These are phyloP conservation scores for Halichondria panicea DNA, from an alignment of 37 sponge, comb jelly and placozoan species.

Conservation along the genomic window DNA sequence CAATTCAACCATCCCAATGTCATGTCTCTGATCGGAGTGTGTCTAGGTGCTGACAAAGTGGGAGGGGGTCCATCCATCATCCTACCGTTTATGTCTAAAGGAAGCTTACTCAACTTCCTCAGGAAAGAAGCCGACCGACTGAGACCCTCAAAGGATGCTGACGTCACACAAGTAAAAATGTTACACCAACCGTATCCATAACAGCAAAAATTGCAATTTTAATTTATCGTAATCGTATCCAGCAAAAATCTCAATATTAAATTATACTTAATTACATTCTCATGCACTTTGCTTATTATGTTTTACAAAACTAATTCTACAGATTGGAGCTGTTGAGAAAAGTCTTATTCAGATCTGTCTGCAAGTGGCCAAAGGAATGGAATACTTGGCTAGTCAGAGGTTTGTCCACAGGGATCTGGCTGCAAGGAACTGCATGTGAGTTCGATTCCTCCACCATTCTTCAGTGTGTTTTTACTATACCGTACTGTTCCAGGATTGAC, in stretches of 20 bases:
- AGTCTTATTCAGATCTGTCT: slow-evolving; percentile 15
- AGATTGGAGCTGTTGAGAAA: background rate
- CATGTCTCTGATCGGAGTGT: slow-evolving; percentile 41
- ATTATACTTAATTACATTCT: too few relatives aligned
- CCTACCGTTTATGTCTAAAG: slow-evolving; percentile 39
- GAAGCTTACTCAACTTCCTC: slow-evolving; percentile 22
- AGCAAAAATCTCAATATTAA: too few relatives aligned
- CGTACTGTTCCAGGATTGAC: slow-evolving; percentile 4
- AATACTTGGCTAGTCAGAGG: slow-evolving; percentile 7
- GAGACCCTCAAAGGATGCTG: background rate
- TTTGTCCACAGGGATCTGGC: slow-evolving; percentile 49
- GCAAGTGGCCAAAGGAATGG: slow-evolving; percentile 45
- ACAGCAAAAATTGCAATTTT: background rate
- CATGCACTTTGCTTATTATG: too few relatives aligned
- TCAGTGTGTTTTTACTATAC: background rate
- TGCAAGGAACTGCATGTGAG: slow-evolving; percentile 55
- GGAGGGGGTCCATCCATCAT: slow-evolving; percentile 25
- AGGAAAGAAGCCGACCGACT: slow-evolving; percentile 6
- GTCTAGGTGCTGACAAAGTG: background rate
- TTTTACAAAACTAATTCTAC: background rate
- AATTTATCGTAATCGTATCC: too few relatives aligned
- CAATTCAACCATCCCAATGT: slow-evolving; percentile 37
- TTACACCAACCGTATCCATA: background rate
- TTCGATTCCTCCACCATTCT: background rate
- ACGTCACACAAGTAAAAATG: background rate